Conservation (phyloP, 2,888 invertebrate species). For the Glaucopsyche alexis region DNA sequence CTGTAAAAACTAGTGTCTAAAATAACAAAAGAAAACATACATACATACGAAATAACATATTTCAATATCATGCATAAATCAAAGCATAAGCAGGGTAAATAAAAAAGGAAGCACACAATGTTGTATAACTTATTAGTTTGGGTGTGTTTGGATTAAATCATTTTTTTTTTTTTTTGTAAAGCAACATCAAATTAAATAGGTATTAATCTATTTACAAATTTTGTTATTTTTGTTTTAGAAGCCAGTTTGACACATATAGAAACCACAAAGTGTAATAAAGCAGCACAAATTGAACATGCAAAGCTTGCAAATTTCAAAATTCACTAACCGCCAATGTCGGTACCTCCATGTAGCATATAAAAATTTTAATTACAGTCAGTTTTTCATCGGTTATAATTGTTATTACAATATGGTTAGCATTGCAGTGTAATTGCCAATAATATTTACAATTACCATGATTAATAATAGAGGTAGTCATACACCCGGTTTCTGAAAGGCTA, state of each 20-base stretch:
- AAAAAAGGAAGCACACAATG: background rate
- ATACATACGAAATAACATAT: no score
- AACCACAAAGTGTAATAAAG: background rate
- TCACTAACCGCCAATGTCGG: conserved; percentile 64
- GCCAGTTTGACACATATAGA: no score
- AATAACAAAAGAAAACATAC: background rate
- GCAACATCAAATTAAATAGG: background rate
- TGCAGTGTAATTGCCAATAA: background rate
- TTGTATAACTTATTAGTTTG: background rate
- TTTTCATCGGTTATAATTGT: background rate
- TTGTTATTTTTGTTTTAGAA: no score
- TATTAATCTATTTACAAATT: background rate
- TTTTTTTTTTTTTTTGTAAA: background rate
- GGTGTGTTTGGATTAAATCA: background rate
- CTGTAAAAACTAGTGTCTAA: no score
- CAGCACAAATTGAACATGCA: conserved; percentile 31
- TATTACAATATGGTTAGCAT: conserved; percentile 7
- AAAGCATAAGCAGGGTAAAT: background rate
- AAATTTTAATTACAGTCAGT: conserved; percentile 32
- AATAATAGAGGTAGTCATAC: no score
- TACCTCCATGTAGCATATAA: conserved; percentile 53
- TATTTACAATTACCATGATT: background rate
- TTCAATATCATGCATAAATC: background rate
- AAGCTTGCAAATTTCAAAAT: conserved; percentile 30
- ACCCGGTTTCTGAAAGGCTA: no score